These are phyloP conservation scores for Tribolium castaneum DNA, from an alignment of 1,140 invertebrate species.

Conservation along the genomic window DNA sequence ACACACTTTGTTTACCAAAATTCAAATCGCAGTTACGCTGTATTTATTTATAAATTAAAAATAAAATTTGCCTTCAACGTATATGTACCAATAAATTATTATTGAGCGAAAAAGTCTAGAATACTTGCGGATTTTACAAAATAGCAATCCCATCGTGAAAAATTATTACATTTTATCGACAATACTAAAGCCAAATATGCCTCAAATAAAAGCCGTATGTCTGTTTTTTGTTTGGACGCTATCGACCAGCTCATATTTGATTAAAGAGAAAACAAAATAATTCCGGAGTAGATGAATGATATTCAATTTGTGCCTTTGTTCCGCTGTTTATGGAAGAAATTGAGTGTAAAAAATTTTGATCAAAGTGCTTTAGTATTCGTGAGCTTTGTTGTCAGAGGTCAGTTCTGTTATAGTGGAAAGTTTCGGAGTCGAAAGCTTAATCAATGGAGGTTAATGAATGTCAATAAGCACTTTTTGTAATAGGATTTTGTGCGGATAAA, in stretches of 20 bases:
- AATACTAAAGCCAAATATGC: no score
- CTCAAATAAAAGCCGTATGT: no score
- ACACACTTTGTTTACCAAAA: not conserved
- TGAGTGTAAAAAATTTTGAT: not conserved
- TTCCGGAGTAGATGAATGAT: not conserved
- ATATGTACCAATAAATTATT: no score
- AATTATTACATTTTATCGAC: no score
- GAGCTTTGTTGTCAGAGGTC: not conserved
- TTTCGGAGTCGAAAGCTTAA: not conserved
- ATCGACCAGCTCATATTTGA: not conserved
- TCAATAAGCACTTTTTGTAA: conserved; percentile 14
- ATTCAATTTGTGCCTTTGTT: not conserved
- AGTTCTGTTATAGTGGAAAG: not conserved
- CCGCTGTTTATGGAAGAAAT: not conserved
- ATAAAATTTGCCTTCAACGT: no score
- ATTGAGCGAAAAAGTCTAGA: no score
- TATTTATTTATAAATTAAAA: no score
- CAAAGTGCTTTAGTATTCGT: not conserved
- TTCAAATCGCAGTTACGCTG: not conserved
- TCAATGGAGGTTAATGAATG: not conserved
- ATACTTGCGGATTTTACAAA: no score
- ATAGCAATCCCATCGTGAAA: no score
- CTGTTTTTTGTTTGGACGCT: no score
- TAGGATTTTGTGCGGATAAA: not conserved
- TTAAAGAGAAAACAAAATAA: not conserved